Evolutionary conservation across 2,113 vertebrate genomes (phyloP).

Genomic region (Protobothrops mucrosquamatus): DNA sequence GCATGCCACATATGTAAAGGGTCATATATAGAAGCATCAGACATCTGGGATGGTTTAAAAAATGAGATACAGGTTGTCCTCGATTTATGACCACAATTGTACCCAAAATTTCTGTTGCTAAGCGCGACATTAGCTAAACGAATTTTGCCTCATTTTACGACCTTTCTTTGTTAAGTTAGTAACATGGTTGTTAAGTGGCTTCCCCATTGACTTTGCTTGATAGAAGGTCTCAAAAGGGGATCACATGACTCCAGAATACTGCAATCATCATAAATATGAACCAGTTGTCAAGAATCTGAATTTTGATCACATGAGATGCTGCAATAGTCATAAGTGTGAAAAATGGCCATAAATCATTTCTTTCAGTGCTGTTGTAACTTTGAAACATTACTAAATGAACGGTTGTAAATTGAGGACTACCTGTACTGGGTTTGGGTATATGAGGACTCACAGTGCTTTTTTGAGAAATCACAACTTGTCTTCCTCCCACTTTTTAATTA

Average conservation of each 20-base stretch:
- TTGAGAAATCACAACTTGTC: neutral
- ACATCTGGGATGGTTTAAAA: neutral
- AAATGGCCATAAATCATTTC: neutral
- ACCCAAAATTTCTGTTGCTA: neutral
- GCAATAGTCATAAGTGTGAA: neutral
- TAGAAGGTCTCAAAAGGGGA: neutral
- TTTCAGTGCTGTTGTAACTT: neutral
- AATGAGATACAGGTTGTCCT: neutral
- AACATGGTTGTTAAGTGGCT: neutral
- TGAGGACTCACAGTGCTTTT: neutral
- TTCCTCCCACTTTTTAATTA: constrained; percentile 19
- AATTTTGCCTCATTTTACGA: neutral
- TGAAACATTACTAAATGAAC: neutral
- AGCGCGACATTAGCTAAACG: neutral
- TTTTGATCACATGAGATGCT: neutral
- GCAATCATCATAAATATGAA: neutral
- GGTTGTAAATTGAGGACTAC: too few species aligned
- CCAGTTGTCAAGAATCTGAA: neutral
- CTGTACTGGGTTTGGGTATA: neutral
- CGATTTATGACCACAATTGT: neutral
- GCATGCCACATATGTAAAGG: neutral
- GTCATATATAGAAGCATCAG: neutral
- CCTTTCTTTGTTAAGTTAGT: neutral
- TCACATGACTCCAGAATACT: neutral
- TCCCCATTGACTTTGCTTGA: neutral